A percentile compares a stretch with the other conserved stretches of the same genome.
Evolutionary conservation across 37 sponge, comb jelly and placozoan species (phyloP).

Genomic region (Cliona cf. orientalis): DNA sequence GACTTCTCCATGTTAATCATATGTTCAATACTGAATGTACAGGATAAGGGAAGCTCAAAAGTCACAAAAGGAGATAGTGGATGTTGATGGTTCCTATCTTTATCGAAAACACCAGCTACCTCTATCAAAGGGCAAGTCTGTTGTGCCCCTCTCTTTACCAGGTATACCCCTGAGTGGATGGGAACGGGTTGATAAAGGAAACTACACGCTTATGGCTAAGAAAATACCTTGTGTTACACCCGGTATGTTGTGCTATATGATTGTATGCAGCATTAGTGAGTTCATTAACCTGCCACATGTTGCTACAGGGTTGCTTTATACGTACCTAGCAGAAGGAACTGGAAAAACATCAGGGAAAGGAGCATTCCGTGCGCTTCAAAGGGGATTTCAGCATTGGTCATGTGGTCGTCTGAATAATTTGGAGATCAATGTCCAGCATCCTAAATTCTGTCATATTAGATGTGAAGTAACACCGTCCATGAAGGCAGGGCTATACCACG

Average conservation of each 20-base stretch:
- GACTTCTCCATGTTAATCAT: no score
- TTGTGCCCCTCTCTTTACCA: neutral
- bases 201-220: conserved; percentile 17
- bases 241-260: conserved; percentile 21
- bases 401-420: conserved; percentile 17
- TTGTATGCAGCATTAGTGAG: no score
- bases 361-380: conserved; percentile 6
- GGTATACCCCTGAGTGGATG: conserved; percentile 51
- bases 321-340: conserved; percentile 4
- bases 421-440: conserved; percentile 23
- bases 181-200: conserved; percentile 27
- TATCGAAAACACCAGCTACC: neutral
- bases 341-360: neutral
- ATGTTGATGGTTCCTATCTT: conserved; percentile 12
- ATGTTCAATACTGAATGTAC: no score
- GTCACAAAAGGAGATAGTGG: no score
- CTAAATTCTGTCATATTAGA: conserved; percentile 14
- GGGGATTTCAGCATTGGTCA: conserved; percentile 34
- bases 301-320: neutral
- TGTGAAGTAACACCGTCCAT: conserved; percentile 29
- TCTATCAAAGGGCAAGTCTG: neutral
- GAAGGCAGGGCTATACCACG: conserved; percentile 31
- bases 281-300: no score
- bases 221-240: conserved; percentile 53
- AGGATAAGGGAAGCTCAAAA: no score